Percentiles rank a stretch among this genome's conserved stretches.
Conservation (phyloP, 53 echinoderm and acorn worm species). For the Holothuria leucospilota region DNA sequence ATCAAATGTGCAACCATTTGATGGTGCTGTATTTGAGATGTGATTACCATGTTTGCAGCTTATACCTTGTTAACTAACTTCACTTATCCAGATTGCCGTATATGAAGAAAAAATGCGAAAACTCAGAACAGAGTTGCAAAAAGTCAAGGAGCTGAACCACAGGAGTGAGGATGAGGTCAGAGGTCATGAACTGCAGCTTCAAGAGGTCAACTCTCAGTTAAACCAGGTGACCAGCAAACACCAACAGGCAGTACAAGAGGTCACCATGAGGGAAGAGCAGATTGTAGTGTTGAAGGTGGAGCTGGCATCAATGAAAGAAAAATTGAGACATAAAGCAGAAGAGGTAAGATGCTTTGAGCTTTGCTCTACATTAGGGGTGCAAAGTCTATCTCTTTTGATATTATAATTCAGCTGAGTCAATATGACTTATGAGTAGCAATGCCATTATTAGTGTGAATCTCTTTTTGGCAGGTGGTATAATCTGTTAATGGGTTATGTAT, state of each 20-base stretch:
- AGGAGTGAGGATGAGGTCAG: conserved; percentile 83
- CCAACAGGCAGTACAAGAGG: conserved; percentile 76
- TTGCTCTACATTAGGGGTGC: background rate
- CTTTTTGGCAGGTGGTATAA: no score
- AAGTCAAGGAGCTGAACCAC: conserved; percentile 85
- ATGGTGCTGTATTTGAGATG: no score
- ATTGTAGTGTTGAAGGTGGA: conserved; percentile 96
- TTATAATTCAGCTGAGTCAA: no score
- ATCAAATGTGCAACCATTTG: no score
- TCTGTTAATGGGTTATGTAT: no score
- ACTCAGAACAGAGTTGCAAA: conserved; percentile 82
- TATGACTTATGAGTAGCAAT: no score
- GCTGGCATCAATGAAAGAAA: conserved; percentile 90
- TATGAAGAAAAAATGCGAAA: conserved; percentile 93
- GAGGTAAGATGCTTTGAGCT: conserved; percentile 59
- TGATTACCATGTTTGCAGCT: no score
- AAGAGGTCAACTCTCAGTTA: conserved; percentile 71
- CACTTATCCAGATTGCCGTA: conserved; percentile 57
- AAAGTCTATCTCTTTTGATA: no score
- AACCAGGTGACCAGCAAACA: conserved; percentile 75
- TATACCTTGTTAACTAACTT: no score
- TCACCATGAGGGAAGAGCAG: conserved; percentile 96
- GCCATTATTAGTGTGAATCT: no score
- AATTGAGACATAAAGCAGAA: conserved; percentile 80
- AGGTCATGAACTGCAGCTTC: conserved; percentile 68